Evolutionary conservation across 2,113 vertebrate species (phyloP).

Genomic region (Geococcyx californianus): DNA sequence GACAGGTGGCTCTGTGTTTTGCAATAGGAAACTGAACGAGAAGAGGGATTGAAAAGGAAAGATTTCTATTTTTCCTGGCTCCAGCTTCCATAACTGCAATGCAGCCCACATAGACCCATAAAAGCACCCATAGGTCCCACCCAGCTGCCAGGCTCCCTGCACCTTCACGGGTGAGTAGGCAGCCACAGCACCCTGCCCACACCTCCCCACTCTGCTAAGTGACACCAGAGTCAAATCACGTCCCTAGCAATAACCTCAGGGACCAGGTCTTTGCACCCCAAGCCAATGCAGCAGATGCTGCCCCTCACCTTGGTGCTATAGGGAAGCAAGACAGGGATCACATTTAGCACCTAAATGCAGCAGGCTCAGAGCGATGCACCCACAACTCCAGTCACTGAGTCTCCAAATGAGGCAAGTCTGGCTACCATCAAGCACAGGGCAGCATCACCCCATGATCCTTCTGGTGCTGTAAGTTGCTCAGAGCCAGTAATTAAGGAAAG

Average conservation of each 20-base stretch:
- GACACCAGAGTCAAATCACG: fast-evolving
- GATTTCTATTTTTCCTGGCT: neutral
- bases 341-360: neutral
- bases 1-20: neutral
- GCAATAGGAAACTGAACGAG: neutral
- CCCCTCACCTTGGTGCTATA: neutral
- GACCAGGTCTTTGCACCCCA: neutral
- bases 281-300: neutral
- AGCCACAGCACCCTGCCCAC: neutral
- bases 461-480: neutral
- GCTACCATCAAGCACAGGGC: fast-evolving
- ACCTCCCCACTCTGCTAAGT: neutral
- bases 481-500: neutral
- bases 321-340: no score
- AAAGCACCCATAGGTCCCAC: neutral
- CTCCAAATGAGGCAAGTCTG: neutral
- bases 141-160: neutral
- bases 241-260: neutral
- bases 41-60: neutral
- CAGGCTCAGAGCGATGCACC: neutral
- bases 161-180: fast-evolving
- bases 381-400: fast-evolving
- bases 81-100: neutral
- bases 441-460: fast-evolving
- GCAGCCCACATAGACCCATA: no score